Percentiles rank a stretch among this genome's conserved stretches.
phyloP scores from a whole-genome alignment of 2,888 invertebrate species.

The Imbricaverruca yamaguchii region DNA sequence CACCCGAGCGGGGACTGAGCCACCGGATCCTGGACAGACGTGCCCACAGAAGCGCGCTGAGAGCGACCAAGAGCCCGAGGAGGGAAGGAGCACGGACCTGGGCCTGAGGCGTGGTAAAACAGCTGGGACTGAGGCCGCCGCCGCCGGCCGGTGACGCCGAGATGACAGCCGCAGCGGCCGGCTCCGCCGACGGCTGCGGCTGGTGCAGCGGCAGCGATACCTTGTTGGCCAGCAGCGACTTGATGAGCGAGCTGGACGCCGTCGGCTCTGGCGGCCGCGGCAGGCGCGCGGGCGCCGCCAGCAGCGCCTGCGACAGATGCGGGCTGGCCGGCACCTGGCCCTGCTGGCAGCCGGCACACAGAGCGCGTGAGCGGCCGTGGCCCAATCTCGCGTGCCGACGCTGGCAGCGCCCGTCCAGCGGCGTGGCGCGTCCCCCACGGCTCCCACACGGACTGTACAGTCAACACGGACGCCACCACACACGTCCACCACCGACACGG shows the following conservation, averaged over 20 bases:
- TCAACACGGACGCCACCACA: too few relatives aligned
- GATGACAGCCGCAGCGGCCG: background rate
- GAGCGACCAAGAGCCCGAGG: background rate
- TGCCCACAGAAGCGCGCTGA: too few relatives aligned
- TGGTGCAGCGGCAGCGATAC: slow-evolving; percentile 52
- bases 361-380: background rate
- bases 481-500: too few relatives aligned
- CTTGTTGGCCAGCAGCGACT: slow-evolving; percentile 89
- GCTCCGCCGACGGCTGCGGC: background rate
- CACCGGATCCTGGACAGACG: background rate
- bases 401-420: too few relatives aligned
- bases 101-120: slow-evolving; percentile 18
- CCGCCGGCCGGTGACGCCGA: background rate
- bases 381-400: too few relatives aligned
- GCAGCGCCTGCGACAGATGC: slow-evolving; percentile 54
- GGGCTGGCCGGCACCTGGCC: slow-evolving; percentile 52
- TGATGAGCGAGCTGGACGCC: slow-evolving; percentile 74
- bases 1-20: background rate
- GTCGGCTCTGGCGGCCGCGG: slow-evolving; percentile 41
- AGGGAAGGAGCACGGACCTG: background rate
- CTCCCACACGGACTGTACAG: too few relatives aligned
- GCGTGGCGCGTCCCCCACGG: too few relatives aligned
- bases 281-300: slow-evolving; percentile 41
- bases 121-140: slow-evolving; percentile 11
- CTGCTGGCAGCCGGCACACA: background rate